Evolutionary conservation across 1,140 invertebrate genomes (phyloP), one percentile per base, ranked within the genome.

Genomic region (Chrysomallon squamiferum): DNA sequence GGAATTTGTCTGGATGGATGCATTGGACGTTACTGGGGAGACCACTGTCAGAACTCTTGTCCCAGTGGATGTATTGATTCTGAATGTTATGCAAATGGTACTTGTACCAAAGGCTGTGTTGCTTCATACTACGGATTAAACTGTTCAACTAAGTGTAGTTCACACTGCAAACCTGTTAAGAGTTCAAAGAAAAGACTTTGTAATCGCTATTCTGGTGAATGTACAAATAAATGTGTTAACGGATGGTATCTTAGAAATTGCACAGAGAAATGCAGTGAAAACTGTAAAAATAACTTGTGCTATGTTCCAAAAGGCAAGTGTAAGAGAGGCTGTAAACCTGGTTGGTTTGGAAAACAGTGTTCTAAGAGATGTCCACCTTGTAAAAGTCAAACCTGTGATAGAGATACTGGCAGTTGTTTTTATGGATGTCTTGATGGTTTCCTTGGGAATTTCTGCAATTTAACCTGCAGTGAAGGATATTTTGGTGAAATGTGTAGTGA

Each of bases 1-100:
- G 50, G 50, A 27, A 15, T 54, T 22, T 54, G 50, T 54, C 50
- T 27, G 15, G 50, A 25, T 54, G 50, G 50, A 54, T 54, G 50
- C 29, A 54, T 27, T 3, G n/a, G 7, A 20, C 13, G n/a, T 22
- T 54, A 20, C 25, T 54, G 29, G 22, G 50, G 50, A 30, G 25
- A 54, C 25, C 15, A 25, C 9, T 54, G 50, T 20, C n/a, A 6
- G n/a, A 30, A 27, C 0, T 15, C 13, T 22, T 54, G 50, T 54
- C 5, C 5, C 5, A 20, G n/a, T 54, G 50, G 29, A 15, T 54
- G 22, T 54, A 27, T 18, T 54, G n/a, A 54, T 15, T 20, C 22
- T 15, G 25, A 22, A 54, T 30, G 50, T 27, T 20, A 30, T 27
- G 15, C n/a, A 27, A 25, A 54, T 22, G 50, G 25, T 15, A 20